These are phyloP conservation scores for Sylvia atricapilla DNA, from an alignment of 2,113 vertebrate genomes.

Conservation along the genomic window DNA sequence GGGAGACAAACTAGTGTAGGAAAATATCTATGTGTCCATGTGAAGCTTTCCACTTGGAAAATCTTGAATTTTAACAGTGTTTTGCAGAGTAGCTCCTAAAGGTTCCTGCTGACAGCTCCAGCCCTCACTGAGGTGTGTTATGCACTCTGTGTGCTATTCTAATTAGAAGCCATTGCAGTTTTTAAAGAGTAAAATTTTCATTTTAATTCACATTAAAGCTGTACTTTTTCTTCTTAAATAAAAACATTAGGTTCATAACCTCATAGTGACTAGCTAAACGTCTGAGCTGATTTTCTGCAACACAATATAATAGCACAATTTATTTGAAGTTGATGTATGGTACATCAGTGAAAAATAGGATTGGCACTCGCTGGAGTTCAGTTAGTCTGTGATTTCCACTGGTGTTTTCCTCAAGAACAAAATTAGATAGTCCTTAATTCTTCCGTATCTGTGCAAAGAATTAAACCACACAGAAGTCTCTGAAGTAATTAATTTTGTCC, in stretches of 20 bases:
- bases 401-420: not conserved
- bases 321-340: not conserved
- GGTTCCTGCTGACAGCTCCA: not conserved
- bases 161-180: not conserved
- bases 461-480: not conserved
- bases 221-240: not conserved
- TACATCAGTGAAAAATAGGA: not conserved
- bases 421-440: not conserved
- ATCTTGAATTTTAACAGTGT: not conserved
- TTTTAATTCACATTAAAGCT: not conserved
- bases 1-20: not conserved
- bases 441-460: not conserved
- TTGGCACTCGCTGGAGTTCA: not conserved
- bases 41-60: not conserved
- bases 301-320: not conserved
- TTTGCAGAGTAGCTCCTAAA: not conserved
- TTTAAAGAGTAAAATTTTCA: not conserved
- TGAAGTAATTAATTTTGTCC: not conserved
- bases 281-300: not conserved
- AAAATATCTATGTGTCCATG: not conserved
- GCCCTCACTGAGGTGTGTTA: rapidly evolving
- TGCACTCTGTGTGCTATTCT: not conserved
- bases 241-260: not conserved
- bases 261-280: not conserved
- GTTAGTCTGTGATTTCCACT: not conserved